These are phyloP conservation scores for Himalopsyche tibetana DNA, from an alignment of 2,888 invertebrate genomes.

Conservation along the genomic window DNA sequence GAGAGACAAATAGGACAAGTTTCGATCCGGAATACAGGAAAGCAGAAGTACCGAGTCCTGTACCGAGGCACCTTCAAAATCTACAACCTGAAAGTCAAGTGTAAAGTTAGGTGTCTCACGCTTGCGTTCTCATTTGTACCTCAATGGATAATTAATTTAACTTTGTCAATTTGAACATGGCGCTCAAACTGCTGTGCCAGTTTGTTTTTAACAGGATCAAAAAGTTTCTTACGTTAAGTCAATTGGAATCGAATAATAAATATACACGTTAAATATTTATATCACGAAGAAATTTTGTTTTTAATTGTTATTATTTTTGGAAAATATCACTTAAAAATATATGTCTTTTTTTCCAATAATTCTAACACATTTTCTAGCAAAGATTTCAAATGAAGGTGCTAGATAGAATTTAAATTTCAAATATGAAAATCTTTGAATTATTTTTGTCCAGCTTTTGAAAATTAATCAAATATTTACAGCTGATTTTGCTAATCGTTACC, in stretches of 20 bases:
- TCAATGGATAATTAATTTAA: conserved; percentile 34
- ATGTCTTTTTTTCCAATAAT: too few species aligned
- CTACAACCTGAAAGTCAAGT: conserved; percentile 19
- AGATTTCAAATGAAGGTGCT: too few species aligned
- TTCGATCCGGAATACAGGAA: conserved; percentile 6
- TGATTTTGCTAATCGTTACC: too few species aligned
- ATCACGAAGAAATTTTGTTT: background rate
- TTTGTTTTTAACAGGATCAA: conserved; percentile 27
- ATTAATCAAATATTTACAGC: too few species aligned
- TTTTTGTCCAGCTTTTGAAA: too few species aligned
- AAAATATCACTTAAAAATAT: too few species aligned
- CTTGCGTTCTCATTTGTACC: conserved; percentile 18
- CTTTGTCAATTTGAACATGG: conserved; percentile 21
- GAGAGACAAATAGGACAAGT: conserved; percentile 12
- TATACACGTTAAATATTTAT: background rate
- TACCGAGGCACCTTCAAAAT: background rate
- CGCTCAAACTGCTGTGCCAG: background rate
- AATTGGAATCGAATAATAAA: background rate
- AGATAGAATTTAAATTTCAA: too few species aligned
- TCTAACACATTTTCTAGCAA: too few species aligned
- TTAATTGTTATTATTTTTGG: background rate
- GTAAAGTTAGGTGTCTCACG: conserved; percentile 17
- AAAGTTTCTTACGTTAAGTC: background rate
- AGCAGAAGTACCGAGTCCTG: conserved; percentile 10
- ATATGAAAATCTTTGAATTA: too few species aligned